Evolutionary conservation across 2,888 invertebrate species (phyloP).

Genomic region (Drosophila nigricruria): DNA sequence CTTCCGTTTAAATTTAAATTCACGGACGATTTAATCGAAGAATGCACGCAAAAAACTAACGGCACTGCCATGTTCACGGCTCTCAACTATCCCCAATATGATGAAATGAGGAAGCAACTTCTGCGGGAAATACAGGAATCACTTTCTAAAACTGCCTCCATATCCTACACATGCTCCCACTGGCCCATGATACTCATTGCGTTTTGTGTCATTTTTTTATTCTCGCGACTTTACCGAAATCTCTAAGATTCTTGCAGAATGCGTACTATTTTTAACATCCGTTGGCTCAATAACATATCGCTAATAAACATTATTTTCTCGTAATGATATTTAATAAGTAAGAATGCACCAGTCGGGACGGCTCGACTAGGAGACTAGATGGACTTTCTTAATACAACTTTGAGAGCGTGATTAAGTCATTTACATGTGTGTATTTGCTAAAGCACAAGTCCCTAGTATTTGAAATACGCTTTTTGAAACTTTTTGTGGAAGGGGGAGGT

Average conservation of each 20-base stretch:
- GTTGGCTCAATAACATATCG: background rate
- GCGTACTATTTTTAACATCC: background rate
- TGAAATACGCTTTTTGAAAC: too few relatives aligned
- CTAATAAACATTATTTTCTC: too few relatives aligned
- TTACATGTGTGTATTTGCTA: too few relatives aligned
- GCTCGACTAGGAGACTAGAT: too few relatives aligned
- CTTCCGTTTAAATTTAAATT: background rate
- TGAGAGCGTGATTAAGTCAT: too few relatives aligned
- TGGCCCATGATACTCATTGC: background rate
- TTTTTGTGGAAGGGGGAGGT: too few relatives aligned
- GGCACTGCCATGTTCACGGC: background rate
- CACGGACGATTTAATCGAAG: background rate
- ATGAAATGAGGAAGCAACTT: background rate
- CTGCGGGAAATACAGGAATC: fast-evolving
- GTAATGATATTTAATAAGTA: too few relatives aligned
- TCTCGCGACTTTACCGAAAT: background rate
- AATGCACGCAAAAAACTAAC: background rate
- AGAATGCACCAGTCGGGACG: too few relatives aligned
- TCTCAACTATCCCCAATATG: background rate
- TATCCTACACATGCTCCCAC: background rate
- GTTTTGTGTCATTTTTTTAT: background rate
- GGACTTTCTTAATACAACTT: too few relatives aligned
- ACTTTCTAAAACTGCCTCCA: background rate
- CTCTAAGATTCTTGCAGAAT: background rate
- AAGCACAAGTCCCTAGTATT: too few relatives aligned